Percentiles rank a stretch among this genome's conserved stretches.
Evolutionary conservation across 2,113 vertebrate genomes (phyloP).

Genomic region (Semnornis frantzii): DNA sequence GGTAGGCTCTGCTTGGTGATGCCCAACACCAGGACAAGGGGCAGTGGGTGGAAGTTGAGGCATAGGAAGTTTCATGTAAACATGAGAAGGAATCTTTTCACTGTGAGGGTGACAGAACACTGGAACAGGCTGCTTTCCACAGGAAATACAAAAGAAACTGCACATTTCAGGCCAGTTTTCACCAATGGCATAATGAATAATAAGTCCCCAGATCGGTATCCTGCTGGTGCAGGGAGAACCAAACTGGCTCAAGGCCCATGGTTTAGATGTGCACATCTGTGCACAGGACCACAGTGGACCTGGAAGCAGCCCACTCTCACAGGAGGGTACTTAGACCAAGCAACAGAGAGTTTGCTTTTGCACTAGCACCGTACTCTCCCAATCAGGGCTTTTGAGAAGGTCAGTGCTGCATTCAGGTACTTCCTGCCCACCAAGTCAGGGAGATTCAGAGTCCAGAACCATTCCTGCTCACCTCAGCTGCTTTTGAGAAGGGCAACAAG

Average conservation of each 20-base stretch:
- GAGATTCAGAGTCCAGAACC: background rate
- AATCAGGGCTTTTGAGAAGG: background rate
- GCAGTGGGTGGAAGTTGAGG: no score
- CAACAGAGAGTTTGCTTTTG: background rate
- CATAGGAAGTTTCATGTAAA: no score
- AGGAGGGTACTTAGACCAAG: accelerated
- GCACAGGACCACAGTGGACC: background rate
- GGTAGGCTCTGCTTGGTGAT: no score
- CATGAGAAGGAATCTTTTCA: no score
- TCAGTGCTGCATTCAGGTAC: background rate
- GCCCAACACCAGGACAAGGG: no score
- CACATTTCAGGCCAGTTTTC: background rate
- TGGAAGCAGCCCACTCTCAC: background rate
- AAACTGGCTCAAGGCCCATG: background rate
- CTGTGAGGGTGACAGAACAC: no score
- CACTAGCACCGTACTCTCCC: background rate
- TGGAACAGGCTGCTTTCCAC: background rate
- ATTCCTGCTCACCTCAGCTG: background rate
- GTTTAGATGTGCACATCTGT: accelerated
- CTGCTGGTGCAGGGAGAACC: background rate
- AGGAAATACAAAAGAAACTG: background rate
- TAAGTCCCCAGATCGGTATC: background rate
- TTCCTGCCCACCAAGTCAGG: background rate
- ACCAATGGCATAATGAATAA: background rate
- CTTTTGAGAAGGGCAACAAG: background rate